Conservation (phyloP, 2,797 vertebrate genomes). For the Smutsia gigantea region DNA sequence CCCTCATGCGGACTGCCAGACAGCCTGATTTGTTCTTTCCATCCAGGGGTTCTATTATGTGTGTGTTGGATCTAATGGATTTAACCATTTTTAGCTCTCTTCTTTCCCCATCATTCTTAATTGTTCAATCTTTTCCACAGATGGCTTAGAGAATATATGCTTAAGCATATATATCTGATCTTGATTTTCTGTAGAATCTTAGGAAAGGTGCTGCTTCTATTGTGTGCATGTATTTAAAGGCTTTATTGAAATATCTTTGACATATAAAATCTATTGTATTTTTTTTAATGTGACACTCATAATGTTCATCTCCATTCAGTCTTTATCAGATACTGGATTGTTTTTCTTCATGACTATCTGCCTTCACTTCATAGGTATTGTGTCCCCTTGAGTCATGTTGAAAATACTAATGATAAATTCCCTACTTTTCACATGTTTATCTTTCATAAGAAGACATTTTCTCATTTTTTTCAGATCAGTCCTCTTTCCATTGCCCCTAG, state of each 20-base stretch:
- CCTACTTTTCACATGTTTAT: not conserved
- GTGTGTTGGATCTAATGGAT: not conserved
- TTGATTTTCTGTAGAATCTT: not conserved
- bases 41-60: not conserved
- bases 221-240: not conserved
- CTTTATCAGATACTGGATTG: not conserved
- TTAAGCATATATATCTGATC: not conserved
- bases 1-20: not conserved
- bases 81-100: not conserved
- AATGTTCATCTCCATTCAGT: not conserved
- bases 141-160: not conserved
- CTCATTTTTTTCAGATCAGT: not conserved
- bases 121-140: not conserved
- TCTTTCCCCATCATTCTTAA: not conserved
- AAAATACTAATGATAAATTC: not conserved
- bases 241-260: not conserved
- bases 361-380: not conserved
- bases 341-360: not conserved
- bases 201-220: not conserved
- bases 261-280: not conserved
- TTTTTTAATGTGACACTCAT: not conserved
- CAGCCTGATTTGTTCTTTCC: not conserved
- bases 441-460: not conserved
- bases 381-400: not conserved
- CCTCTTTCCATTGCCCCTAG: not conserved